Percentiles rank a stretch among this genome's conserved stretches.
phyloP scores from a whole-genome alignment of 2,888 invertebrate species.

The Artemia sinica region DNA sequence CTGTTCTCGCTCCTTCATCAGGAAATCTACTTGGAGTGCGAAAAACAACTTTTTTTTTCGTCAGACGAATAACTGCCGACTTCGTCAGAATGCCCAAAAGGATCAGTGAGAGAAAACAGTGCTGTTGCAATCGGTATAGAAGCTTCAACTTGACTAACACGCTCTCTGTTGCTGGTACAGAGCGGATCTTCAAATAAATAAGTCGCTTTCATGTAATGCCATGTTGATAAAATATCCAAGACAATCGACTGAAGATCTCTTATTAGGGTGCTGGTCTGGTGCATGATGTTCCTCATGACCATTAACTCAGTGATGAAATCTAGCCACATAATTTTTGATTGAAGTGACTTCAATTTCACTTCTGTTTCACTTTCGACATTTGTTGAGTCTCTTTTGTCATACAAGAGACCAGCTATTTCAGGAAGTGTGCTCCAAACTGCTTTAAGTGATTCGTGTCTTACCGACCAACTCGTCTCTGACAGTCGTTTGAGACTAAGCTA shows the following conservation, averaged over 20 bases:
- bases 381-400: background rate
- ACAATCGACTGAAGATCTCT: background rate
- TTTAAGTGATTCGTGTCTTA: conserved; percentile 7
- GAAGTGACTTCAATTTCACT: conserved; percentile 4
- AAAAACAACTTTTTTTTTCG: background rate
- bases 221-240: background rate
- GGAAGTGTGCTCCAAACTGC: conserved; percentile 12
- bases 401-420: background rate
- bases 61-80: background rate
- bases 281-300: background rate
- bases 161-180: background rate
- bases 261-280: background rate
- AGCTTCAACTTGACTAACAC: background rate
- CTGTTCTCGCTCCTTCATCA: no score
- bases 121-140: background rate
- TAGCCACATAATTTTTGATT: background rate
- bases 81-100: background rate
- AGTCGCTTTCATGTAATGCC: conserved; percentile 10
- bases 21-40: no score
- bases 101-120: background rate
- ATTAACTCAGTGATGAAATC: background rate
- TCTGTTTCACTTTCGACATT: background rate
- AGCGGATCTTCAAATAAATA: background rate
- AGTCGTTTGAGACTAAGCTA: background rate
- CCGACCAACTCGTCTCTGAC: conserved; percentile 14